phyloP scores from a whole-genome alignment of 1,140 invertebrate species.

The Heliconius hermathena region DNA sequence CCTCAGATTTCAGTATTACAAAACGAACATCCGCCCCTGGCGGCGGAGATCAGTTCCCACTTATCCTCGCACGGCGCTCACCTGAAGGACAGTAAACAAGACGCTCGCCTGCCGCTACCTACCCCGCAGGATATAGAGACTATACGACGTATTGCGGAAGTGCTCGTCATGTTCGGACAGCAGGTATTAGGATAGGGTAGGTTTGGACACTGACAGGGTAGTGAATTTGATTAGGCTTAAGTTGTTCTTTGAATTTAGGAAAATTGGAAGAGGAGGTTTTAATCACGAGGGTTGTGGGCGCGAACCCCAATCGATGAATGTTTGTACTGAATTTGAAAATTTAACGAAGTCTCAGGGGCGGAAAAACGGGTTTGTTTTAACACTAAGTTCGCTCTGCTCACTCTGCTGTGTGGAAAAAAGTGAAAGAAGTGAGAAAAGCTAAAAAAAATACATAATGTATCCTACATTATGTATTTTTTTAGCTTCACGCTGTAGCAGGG shows the following conservation, averaged over 20 bases:
- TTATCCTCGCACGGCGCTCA: conserved; percentile 42
- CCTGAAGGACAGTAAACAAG: conserved; percentile 40
- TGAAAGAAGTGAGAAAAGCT: too few species aligned
- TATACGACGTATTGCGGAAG: conserved; percentile 66
- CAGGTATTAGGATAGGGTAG: conserved; percentile 58
- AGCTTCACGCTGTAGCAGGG: too few species aligned
- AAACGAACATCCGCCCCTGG: conserved; percentile 36
- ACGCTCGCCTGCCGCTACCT: conserved; percentile 52
- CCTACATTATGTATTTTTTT: too few species aligned
- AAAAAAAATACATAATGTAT: too few species aligned
- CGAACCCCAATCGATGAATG: too few species aligned
- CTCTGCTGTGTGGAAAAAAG: too few species aligned
- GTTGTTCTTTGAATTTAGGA: background rate
- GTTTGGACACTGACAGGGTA: background rate
- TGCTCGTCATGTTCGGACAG: conserved; percentile 65
- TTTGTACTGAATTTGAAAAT: too few species aligned
- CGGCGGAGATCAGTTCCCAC: conserved; percentile 50
- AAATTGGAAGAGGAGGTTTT: too few species aligned
- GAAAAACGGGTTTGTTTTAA: too few species aligned
- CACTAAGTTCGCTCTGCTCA: too few species aligned
- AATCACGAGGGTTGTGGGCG: too few species aligned
- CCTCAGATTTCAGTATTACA: conserved; percentile 37
- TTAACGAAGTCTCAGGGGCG: too few species aligned
- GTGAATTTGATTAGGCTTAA: background rate
- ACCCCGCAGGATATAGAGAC: conserved; percentile 61